Evolutionary conservation across 2,797 vertebrate genomes (phyloP).

Genomic region (Ataeniobius toweri): DNA sequence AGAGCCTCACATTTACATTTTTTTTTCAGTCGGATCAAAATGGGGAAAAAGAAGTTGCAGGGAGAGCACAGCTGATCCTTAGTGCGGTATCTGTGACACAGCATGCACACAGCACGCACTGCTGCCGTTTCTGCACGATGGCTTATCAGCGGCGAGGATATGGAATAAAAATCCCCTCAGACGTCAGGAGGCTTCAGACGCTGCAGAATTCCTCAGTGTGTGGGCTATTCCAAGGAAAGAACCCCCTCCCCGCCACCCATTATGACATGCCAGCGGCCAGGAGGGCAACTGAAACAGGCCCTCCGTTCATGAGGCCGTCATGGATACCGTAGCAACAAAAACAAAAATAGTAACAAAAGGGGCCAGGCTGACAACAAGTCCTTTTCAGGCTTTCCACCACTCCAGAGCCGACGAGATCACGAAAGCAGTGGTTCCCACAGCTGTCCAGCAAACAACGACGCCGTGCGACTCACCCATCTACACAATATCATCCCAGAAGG

Average conservation of each 20-base stretch:
- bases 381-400: conserved; percentile 67
- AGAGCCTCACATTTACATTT: background rate
- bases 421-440: conserved; percentile 72
- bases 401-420: conserved; percentile 52
- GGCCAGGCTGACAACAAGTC: conserved; percentile 68
- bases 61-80: conserved; percentile 28
- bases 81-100: conserved; percentile 40
- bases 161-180: conserved; percentile 59
- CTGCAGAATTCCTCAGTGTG: conserved; percentile 71
- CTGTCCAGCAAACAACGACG: conserved; percentile 39
- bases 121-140: conserved; percentile 42
- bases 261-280: conserved; percentile 50
- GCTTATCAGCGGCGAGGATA: conserved; percentile 41
- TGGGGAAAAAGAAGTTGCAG: background rate
- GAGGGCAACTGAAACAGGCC: conserved; percentile 66
- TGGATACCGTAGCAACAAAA: conserved; percentile 76
- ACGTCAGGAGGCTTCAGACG: conserved; percentile 66
- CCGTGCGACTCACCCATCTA: conserved; percentile 19
- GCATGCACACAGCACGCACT: conserved; percentile 41
- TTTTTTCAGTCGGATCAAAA: background rate
- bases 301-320: conserved; percentile 73
- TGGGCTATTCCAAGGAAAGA: conserved; percentile 66
- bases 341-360: conserved; percentile 73
- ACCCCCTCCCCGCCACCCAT: conserved; percentile 7
- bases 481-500: conserved; percentile 22